Base-by-base conservation (phyloP, 2,888 invertebrate species). In the Pheosia tremula region DNA sequence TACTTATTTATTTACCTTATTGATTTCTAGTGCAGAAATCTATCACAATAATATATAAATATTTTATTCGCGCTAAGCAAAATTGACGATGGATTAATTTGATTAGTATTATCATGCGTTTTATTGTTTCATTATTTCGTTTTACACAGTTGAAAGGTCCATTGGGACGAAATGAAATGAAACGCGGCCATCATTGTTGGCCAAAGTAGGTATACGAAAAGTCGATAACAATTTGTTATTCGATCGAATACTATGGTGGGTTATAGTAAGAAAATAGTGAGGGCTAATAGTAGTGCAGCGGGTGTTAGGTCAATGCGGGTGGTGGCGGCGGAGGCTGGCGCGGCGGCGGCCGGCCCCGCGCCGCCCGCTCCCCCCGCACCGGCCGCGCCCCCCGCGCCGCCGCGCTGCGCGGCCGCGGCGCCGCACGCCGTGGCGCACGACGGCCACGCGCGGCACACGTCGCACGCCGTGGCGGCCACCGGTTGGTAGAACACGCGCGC, bases 401-500 rank as follows among this genome's bases (percentile, higher is more conserved):
- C 54, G 24, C 79, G 84, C 56, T 83, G 91, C 54, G 81, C 73
- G 8, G 82, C 81, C 3, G 87, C 66, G 3, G 87, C 66, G 54
- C 93, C 93, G 74, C 93, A 93, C 5, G 90, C 91, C 67, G 85
- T 83, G 13, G 83, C 83, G 74, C 93, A 93, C 49, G 93, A 88
- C 71, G 73, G 75, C 92, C 93, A 93, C 71, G 79, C 82, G 75
- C 97, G 97, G 82, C 98, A 98, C 79, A 98, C 96, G 89, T 98
- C 97, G 85, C 98, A 98, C 24, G 97, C 92, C 1, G 96, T 96
- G 47, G 96, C 95, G 65, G 93, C 89, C 57, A 95, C 94, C 4
- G 96, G 95, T 68, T 96, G 95, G 89, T 97, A 98, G 89, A 98
- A 98, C 74, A 96, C 96, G 72, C 97, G 95, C 0, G 97, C 98